Percentiles rank a stretch among this genome's conserved stretches.
Conservation (phyloP, 2,113 vertebrate genomes). For the Tragelaphus strepsiceros region DNA sequence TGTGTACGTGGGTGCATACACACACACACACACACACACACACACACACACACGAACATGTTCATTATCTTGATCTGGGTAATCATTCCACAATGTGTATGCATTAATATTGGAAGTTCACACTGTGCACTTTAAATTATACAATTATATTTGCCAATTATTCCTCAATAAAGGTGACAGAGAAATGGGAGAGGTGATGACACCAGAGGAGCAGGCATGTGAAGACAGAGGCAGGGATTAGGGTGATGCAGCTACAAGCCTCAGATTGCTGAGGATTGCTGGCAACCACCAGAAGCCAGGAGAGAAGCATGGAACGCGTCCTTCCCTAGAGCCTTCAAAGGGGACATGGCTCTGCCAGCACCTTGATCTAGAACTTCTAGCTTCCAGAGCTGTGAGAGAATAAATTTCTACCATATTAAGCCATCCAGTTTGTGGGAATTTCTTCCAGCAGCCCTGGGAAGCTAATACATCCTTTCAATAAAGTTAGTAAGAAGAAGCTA, state of each 20-base stretch:
- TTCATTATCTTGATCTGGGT: background rate
- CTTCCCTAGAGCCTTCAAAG: background rate
- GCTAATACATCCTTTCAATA: background rate
- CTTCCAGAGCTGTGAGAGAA: background rate
- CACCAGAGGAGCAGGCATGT: background rate
- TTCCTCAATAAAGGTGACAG: background rate
- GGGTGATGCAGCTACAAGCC: background rate
- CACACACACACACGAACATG: background rate
- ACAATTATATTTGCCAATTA: background rate
- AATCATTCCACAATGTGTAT: background rate
- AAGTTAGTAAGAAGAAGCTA: background rate
- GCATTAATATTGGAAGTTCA: background rate
- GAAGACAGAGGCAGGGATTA: background rate
- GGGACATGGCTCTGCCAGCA: background rate
- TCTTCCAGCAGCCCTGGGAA: background rate
- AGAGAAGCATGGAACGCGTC: too few species aligned
- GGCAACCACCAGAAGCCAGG: background rate
- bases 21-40: background rate
- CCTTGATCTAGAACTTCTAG: too few species aligned
- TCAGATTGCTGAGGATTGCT: too few species aligned
- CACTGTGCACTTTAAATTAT: background rate
- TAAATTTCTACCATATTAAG: background rate
- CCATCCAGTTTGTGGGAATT: background rate
- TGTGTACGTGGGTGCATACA: background rate
- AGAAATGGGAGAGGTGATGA: background rate